Percentiles rank a stretch among this genome's conserved stretches.
Conservation (phyloP, 2,113 vertebrate species). For the Myxocyprinus asiaticus region DNA sequence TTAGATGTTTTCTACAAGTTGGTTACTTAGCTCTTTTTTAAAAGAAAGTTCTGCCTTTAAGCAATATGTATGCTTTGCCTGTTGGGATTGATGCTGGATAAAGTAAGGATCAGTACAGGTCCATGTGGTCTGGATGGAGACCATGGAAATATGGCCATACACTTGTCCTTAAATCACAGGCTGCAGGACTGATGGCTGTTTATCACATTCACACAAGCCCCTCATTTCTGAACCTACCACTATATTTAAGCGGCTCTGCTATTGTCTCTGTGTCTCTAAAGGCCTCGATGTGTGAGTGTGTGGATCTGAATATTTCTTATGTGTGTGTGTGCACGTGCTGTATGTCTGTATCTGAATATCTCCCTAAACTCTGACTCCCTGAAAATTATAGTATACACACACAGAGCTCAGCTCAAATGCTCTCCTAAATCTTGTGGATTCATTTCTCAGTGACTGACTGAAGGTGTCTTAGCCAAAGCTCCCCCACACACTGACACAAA, state of each 20-base stretch:
- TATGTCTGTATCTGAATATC: conserved; percentile 34
- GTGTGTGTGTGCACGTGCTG: no score
- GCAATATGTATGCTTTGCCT: not conserved
- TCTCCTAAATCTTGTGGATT: conserved; percentile 46
- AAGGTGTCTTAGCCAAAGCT: conserved; percentile 55
- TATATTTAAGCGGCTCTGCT: conserved; percentile 55
- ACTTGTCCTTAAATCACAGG: conserved; percentile 71
- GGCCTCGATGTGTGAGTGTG: conserved; percentile 19
- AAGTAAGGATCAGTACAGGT: conserved; percentile 45
- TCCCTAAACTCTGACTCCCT: conserved; percentile 30
- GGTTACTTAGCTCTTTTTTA: conserved; percentile 19
- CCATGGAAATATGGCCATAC: conserved; percentile 60
- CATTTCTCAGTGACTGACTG: conserved; percentile 47
- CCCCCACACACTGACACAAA: not conserved
- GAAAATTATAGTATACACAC: conserved; percentile 38
- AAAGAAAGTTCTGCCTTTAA: conserved; percentile 27
- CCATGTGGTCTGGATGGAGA: conserved; percentile 62
- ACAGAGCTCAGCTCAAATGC: conserved; percentile 54
- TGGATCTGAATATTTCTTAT: conserved; percentile 21
- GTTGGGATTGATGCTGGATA: conserved; percentile 48
- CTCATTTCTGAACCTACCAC: conserved; percentile 59
- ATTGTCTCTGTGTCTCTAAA: conserved; percentile 34
- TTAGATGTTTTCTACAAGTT: not conserved
- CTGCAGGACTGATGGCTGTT: conserved; percentile 69
- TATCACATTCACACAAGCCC: conserved; percentile 65